Evolutionary conservation across 2,113 vertebrate genomes (phyloP), one percentile per base, ranked within the genome.

Genomic region (Lepus timidus): DNA sequence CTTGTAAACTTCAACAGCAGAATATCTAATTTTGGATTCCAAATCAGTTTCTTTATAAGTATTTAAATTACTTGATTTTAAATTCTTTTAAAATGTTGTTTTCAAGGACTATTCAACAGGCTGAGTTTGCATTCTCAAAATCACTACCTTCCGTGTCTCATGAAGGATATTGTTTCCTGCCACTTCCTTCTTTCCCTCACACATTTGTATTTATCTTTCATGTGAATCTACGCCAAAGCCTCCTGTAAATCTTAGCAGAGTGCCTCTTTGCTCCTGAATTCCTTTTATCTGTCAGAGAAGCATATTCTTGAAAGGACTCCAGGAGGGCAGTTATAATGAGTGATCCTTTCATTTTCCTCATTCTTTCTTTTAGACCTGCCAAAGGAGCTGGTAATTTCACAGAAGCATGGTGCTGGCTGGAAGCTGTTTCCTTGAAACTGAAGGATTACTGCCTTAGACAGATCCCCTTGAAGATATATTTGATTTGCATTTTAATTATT

Each of bases 401-500:
- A 93, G 84, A 94, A 68, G 39, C 4, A 92, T 58, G 62, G 64
- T 64, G 17, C 52, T 88, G 65, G n/a, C 17, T 90, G 36, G 88
- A 88, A 79, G 36, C 44, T 36, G 8, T 49, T 84, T 80, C 65
- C 58, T 87, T 75, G 71, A 94, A 95, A 78, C 29, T 52, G 44
- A 95, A 36, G 14, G 25, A 71, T 88, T 83, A 62, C 29, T 79
- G 67, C 8, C 22, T 61, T 75, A 52, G 52, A 71, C 16, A 73
- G 33, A 7, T 87, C 68, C 36, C 85, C 49, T 91, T 51, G 55
- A 80, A 94, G 52, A 70, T 39, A 27, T 83, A 31, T 95, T 85
- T 95, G 44, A 78, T 97, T 85, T 75, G 20, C 93, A 81, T 85
- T 95, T 85, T 95, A 87, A 78, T 93, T 78, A 74, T 86, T 74